Percentiles rank a stretch among this genome's conserved stretches.
Conservation (phyloP, 2,113 vertebrate species). For the Glaucidium brasilianum region DNA sequence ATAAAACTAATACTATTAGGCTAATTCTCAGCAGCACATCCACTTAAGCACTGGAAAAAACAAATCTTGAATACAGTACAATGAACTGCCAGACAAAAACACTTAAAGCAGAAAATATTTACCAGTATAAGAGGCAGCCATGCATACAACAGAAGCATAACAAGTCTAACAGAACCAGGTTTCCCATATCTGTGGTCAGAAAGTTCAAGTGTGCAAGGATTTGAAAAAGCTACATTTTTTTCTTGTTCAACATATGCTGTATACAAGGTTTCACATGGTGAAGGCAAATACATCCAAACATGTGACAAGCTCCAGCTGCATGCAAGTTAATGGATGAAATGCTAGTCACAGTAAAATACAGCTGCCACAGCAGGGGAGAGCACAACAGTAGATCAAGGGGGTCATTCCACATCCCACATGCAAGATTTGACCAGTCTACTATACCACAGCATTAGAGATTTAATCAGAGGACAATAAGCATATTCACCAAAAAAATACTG, state of each 20-base stretch:
- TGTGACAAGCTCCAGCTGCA: slow-evolving; percentile 5
- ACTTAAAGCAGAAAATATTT: not conserved
- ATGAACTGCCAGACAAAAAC: not conserved
- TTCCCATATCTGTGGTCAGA: not conserved
- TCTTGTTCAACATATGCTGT: not conserved
- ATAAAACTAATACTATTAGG: slow-evolving; percentile 68
- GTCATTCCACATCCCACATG: not conserved
- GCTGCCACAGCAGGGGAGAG: slow-evolving; percentile 4
- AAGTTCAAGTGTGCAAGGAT: not conserved
- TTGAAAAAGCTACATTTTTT: not conserved
- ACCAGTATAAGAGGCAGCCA: not conserved
- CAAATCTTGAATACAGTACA: not conserved
- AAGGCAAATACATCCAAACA: not conserved
- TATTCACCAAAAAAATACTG: not conserved
- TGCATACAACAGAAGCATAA: not conserved
- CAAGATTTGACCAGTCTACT: not conserved
- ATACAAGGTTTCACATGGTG: not conserved
- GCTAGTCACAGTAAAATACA: not conserved
- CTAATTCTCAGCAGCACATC: slow-evolving; percentile 73
- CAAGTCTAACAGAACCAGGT: not conserved
- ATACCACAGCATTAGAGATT: not conserved
- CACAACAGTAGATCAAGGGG: not conserved
- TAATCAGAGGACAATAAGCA: not conserved
- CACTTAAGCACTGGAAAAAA: slow-evolving; percentile 37
- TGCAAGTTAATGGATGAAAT: not conserved